Conservation (phyloP, 2,888 invertebrate genomes). For the Acanthoscelides obtectus region DNA sequence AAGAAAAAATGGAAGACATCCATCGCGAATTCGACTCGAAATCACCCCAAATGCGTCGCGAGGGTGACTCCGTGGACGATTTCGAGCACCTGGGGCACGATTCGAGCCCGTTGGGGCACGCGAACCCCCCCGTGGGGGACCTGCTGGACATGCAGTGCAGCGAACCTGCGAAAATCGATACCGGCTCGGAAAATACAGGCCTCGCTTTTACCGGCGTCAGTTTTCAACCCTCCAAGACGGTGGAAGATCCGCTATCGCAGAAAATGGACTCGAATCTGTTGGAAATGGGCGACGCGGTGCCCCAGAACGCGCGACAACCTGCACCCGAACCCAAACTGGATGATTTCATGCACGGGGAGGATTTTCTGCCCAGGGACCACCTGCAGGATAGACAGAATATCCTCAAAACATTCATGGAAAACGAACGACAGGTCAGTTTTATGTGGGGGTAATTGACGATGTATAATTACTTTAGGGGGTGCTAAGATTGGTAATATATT, state of each 20-base stretch:
- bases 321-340: background rate
- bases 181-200: constrained; percentile 42
- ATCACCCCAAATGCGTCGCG: constrained; percentile 42
- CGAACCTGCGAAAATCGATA: constrained; percentile 41
- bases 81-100: constrained; percentile 70
- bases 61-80: constrained; percentile 68
- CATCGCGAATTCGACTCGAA: constrained; percentile 15
- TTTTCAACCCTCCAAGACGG: constrained; percentile 23
- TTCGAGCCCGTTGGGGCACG: constrained; percentile 44
- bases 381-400: constrained; percentile 22
- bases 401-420: constrained; percentile 42
- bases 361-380: constrained; percentile 13
- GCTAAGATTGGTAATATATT: too few species aligned
- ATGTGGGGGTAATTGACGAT: constrained; percentile 4
- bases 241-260: constrained; percentile 19
- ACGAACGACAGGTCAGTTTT: constrained; percentile 27
- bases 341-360: constrained; percentile 7
- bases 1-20: constrained; percentile 17
- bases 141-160: constrained; percentile 35
- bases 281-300: constrained; percentile 43
- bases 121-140: constrained; percentile 41
- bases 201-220: constrained; percentile 25
- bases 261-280: constrained; percentile 42
- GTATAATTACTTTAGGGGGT: too few species aligned
- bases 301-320: constrained; percentile 14